A percentile compares a stretch with the other conserved stretches of the same genome.
Conservation (phyloP, 2,113 vertebrate genomes). For the Zosterops hypoxanthus region DNA sequence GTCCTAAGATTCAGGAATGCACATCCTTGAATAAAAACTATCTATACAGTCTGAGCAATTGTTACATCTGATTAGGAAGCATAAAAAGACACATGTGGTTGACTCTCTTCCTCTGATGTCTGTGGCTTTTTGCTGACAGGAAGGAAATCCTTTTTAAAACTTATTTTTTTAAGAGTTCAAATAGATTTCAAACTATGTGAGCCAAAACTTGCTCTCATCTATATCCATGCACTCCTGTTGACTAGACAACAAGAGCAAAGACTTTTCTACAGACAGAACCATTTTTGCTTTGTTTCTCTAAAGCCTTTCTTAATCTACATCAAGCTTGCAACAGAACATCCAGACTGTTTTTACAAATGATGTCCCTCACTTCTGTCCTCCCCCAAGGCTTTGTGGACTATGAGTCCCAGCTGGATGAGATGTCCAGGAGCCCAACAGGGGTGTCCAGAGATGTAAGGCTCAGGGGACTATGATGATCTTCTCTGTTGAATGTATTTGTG, state of each 20-base stretch:
- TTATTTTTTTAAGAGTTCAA: constrained; percentile 53
- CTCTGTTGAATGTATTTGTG: background rate
- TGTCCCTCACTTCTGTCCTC: fast-evolving
- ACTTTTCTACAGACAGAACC: background rate
- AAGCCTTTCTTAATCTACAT: background rate
- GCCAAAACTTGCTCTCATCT: constrained; percentile 32
- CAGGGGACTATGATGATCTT: background rate
- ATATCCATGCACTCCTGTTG: background rate
- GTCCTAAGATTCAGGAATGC: constrained; percentile 43
- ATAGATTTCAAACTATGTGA: constrained; percentile 31
- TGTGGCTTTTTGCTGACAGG: constrained; percentile 62
- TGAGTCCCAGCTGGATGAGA: background rate
- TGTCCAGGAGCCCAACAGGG: background rate
- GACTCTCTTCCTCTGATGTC: constrained; percentile 54
- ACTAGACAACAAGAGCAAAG: background rate
- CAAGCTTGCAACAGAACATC: background rate
- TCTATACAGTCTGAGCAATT: constrained; percentile 49
- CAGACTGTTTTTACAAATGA: background rate
- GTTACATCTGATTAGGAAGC: constrained; percentile 66
- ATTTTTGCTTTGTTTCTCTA: background rate
- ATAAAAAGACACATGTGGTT: constrained; percentile 58
- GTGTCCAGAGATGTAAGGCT: background rate
- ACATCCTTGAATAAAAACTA: constrained; percentile 50
- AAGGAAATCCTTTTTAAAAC: constrained; percentile 64
- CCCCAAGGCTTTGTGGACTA: background rate